Percentiles rank a stretch among this genome's conserved stretches.
phyloP scores from a whole-genome alignment of 2,888 invertebrate genomes.

The Belgica antarctica region DNA sequence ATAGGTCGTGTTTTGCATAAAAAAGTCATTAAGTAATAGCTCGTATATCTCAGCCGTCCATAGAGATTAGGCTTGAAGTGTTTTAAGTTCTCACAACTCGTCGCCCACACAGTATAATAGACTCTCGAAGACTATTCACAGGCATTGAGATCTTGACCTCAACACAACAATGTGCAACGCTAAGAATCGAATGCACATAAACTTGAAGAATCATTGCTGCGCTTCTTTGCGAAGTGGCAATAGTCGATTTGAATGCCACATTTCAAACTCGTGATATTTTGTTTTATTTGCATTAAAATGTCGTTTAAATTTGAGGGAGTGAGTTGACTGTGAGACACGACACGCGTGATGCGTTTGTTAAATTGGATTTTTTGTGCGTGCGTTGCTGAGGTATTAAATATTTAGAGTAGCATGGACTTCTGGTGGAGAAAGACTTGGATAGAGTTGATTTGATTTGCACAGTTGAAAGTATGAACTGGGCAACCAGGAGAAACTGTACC shows the following conservation, averaged over 20 bases:
- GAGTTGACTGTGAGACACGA: too few relatives aligned
- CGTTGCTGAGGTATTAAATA: too few relatives aligned
- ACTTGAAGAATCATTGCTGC: constrained; percentile 16
- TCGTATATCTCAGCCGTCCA: not conserved
- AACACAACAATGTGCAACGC: not conserved
- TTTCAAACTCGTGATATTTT: constrained; percentile 15
- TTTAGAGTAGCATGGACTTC: too few relatives aligned
- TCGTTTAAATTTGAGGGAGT: not conserved
- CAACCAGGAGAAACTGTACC: too few relatives aligned
- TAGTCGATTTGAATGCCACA: constrained; percentile 25
- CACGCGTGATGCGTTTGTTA: too few relatives aligned
- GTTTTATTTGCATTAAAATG: constrained; percentile 33
- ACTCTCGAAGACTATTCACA: not conserved
- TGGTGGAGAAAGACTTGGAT: too few relatives aligned
- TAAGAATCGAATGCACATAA: not conserved
- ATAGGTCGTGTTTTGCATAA: constrained; percentile 14
- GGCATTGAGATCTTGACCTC: not conserved
- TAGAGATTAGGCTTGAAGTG: not conserved
- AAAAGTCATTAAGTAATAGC: constrained; percentile 24
- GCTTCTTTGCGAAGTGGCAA: not conserved
- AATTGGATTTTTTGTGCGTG: too few relatives aligned
- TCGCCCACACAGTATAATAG: constrained; percentile 21
- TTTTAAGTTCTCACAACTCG: not conserved
- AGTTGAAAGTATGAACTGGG: too few relatives aligned
- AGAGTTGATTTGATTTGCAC: too few relatives aligned